Conservation (phyloP, 2,113 vertebrate species). For the Protobothrops flavoviridis region DNA sequence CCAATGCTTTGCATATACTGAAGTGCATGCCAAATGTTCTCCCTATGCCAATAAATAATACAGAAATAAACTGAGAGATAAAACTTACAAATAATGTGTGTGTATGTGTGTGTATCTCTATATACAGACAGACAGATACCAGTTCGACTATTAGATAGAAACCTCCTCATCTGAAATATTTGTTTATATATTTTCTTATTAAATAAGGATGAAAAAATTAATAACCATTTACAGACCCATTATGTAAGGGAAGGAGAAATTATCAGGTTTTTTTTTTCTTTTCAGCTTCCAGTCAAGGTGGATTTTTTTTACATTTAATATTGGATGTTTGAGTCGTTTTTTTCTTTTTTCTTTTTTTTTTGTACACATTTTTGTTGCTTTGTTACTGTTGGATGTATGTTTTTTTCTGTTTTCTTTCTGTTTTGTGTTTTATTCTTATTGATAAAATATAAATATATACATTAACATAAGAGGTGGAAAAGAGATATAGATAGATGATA, state of each 20-base stretch:
- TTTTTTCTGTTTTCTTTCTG: neutral
- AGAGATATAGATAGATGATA: neutral
- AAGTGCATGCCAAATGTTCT: neutral
- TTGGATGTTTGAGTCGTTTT: neutral
- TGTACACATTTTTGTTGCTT: neutral
- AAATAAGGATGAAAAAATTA: neutral
- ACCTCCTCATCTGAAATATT: too few relatives aligned
- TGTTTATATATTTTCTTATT: too few relatives aligned
- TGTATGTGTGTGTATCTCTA: fast-evolving
- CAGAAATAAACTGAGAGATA: neutral
- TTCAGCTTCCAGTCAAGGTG: neutral
- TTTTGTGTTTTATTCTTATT: neutral
- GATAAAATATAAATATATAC: neutral
- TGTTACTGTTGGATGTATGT: neutral
- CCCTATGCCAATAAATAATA: neutral
- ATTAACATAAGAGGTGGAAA: neutral
- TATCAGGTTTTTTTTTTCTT: neutral
- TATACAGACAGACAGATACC: too few relatives aligned
- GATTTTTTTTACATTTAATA: neutral
- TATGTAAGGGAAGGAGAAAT: neutral
- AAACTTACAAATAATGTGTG: fast-evolving
- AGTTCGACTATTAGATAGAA: too few relatives aligned
- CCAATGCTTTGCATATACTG: neutral
- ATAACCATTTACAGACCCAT: neutral
- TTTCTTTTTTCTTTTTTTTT: neutral